Evolutionary conservation across 1,140 invertebrate genomes (phyloP).

Genomic region (Penaeus japonicus): DNA sequence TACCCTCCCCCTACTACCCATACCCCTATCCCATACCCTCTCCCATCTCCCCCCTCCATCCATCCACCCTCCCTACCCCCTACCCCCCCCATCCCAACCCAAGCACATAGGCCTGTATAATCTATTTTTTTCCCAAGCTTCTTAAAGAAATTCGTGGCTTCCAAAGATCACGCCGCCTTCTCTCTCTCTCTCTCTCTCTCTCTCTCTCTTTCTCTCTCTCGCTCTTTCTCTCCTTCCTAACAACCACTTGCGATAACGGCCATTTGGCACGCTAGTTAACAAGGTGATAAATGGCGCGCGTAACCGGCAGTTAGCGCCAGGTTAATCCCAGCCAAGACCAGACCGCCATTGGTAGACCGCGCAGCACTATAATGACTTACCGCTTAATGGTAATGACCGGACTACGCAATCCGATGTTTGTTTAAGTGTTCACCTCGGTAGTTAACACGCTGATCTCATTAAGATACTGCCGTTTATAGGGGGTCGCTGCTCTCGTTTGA

Average conservation of each 20-base stretch:
- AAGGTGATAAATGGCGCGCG: constrained; percentile 21
- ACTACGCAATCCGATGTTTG: not conserved
- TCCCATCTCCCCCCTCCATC: too few relatives aligned
- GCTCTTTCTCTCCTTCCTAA: not conserved
- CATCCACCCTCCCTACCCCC: too few relatives aligned
- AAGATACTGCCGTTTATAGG: constrained; percentile 3
- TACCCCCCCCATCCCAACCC: too few relatives aligned
- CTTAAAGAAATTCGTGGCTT: not conserved
- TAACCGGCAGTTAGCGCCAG: constrained; percentile 7
- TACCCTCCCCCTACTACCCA: too few relatives aligned
- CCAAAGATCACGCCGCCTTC: not conserved
- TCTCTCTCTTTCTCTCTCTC: not conserved
- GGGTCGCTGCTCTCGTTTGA: not conserved
- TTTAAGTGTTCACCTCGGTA: not conserved
- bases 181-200: not conserved
- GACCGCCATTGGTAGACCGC: not conserved
- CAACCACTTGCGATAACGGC: constrained; percentile 26
- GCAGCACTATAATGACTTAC: not conserved
- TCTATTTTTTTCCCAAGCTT: too few relatives aligned
- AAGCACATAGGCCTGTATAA: too few relatives aligned
- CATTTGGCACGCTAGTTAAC: constrained; percentile 23
- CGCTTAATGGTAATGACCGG: not conserved
- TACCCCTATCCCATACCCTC: too few relatives aligned
- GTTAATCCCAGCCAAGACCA: not conserved
- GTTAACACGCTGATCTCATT: constrained; percentile 7